Conservation (phyloP, 2,888 invertebrate species). For the Idaea straminata region DNA sequence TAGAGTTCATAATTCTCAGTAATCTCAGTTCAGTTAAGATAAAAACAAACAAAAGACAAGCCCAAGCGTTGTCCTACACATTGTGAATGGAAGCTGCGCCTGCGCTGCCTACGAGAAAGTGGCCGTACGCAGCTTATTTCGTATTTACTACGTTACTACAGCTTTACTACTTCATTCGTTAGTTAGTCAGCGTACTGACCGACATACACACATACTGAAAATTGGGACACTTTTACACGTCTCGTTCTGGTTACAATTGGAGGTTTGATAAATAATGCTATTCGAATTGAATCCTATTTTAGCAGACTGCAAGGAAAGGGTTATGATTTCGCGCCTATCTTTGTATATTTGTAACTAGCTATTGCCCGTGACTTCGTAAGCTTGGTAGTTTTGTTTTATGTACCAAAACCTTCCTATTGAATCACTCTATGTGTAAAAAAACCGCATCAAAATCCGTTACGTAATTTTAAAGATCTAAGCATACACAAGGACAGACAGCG, state of each 20-base stretch:
- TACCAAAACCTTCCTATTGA: too few species aligned
- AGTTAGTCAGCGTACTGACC: slow-evolving; percentile 46
- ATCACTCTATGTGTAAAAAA: too few species aligned
- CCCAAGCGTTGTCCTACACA: slow-evolving; percentile 21
- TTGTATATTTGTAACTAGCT: too few species aligned
- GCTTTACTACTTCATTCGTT: slow-evolving; percentile 43
- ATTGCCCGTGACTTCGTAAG: too few species aligned
- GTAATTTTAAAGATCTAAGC: too few species aligned
- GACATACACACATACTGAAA: slow-evolving; percentile 7
- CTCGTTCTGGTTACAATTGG: neutral
- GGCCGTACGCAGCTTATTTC: slow-evolving; percentile 9
- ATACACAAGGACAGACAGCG: too few species aligned
- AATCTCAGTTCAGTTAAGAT: neutral
- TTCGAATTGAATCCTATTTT: too few species aligned
- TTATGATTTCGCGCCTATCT: too few species aligned
- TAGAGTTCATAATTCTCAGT: neutral
- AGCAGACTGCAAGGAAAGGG: too few species aligned
- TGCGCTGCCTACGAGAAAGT: slow-evolving; percentile 64
- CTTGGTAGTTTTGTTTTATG: too few species aligned
- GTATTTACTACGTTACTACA: slow-evolving; percentile 8
- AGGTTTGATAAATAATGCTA: too few species aligned
- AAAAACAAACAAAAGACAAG: slow-evolving; percentile 8
- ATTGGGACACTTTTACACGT: slow-evolving; percentile 6
- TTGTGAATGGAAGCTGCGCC: slow-evolving; percentile 58
- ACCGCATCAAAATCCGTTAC: too few species aligned